phyloP scores from a whole-genome alignment of 2,113 vertebrate genomes.

The Pterocles burchelli region DNA sequence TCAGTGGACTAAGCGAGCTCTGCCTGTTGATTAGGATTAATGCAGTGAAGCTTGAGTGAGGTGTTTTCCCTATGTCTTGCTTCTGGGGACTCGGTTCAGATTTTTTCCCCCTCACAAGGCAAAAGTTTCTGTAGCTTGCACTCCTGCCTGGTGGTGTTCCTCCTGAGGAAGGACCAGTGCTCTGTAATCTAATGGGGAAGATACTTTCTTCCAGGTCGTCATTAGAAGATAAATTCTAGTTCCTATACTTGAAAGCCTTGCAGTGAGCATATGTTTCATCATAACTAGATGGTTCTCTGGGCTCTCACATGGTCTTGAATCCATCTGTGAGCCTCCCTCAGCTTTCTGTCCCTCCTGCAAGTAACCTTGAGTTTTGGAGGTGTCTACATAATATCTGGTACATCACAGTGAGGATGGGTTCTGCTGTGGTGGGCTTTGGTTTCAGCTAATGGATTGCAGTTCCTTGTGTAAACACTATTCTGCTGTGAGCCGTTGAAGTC shows the following conservation, averaged over 20 bases:
- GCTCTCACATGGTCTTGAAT: neutral
- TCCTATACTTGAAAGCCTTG: neutral
- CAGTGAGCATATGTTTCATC: neutral
- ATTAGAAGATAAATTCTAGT: neutral
- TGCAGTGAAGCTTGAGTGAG: neutral
- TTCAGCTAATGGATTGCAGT: neutral
- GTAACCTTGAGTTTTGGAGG: neutral
- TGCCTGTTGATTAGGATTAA: neutral
- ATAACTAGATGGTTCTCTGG: neutral
- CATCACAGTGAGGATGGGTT: neutral
- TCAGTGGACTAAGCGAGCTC: neutral
- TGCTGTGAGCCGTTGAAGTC: neutral
- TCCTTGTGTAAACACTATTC: neutral
- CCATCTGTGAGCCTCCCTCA: neutral
- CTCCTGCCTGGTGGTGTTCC: neutral
- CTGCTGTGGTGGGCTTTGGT: neutral
- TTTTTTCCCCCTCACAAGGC: neutral
- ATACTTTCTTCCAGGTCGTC: neutral
- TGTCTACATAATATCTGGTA: neutral
- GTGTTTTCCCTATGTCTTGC: neutral
- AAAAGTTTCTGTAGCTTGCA: neutral
- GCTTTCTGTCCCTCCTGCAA: neutral
- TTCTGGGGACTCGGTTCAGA: neutral
- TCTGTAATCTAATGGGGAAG: neutral
- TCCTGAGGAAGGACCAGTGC: neutral